phyloP scores from a whole-genome alignment of 2,888 invertebrate genomes.

The Synergus gifuensis region DNA sequence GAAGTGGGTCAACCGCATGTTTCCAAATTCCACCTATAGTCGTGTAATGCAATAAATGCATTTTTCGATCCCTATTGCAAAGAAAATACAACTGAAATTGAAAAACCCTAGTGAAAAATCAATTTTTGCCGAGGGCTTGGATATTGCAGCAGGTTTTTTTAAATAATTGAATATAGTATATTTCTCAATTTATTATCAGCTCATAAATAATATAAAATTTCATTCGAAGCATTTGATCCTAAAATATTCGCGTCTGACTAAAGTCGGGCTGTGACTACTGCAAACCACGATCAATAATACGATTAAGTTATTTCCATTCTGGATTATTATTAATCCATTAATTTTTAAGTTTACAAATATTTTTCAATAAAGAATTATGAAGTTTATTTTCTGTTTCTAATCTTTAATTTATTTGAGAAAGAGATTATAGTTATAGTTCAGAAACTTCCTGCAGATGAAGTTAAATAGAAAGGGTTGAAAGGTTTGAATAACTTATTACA shows the following conservation, averaged over 20 bases:
- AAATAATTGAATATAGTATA: neutral
- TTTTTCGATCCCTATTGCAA: neutral
- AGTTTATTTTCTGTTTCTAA: neutral
- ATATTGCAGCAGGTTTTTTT: neutral
- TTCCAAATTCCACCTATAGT: conserved; percentile 33
- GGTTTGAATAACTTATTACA: neutral
- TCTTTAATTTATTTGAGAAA: neutral
- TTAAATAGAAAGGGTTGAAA: neutral
- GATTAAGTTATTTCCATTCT: neutral
- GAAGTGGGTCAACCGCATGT: conserved; percentile 36
- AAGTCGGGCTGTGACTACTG: neutral
- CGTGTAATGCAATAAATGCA: conserved; percentile 24
- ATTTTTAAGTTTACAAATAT: neutral
- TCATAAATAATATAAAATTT: too few species aligned
- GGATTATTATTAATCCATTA: neutral
- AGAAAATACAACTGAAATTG: neutral
- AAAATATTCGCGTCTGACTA: neutral
- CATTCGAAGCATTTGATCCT: neutral
- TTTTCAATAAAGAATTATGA: neutral
- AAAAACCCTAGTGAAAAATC: neutral
- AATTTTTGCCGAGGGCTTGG: neutral
- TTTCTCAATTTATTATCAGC: too few species aligned
- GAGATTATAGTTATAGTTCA: neutral
- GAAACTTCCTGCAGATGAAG: neutral
- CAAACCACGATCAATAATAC: neutral